A percentile compares a stretch with the other conserved stretches of the same genome.
Evolutionary conservation across 2,888 invertebrate genomes (phyloP).

Genomic region (Temnothorax rugatulus): DNA sequence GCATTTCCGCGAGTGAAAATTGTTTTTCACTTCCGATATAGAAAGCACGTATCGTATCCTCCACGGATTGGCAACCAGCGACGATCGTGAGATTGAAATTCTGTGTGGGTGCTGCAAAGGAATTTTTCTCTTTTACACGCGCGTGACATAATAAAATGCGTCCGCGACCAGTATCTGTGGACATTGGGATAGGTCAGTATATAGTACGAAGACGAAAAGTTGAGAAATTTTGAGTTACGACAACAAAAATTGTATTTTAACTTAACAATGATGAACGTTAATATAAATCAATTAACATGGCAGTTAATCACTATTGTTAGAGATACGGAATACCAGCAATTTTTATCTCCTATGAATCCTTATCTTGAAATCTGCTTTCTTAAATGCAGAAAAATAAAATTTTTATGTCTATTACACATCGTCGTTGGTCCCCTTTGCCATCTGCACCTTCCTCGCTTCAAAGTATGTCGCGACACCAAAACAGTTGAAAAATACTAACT

Average conservation of each 20-base stretch:
- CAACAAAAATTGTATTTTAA: background rate
- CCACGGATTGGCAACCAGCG: background rate
- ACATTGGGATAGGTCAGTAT: background rate
- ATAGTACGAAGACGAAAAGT: background rate
- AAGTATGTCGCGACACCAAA: background rate
- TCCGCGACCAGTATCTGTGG: background rate
- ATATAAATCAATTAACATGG: background rate
- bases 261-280: background rate
- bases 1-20: conserved; percentile 59
- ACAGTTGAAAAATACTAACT: conserved; percentile 19
- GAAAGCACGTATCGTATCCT: conserved; percentile 42
- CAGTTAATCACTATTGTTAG: background rate
- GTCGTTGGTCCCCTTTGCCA: background rate
- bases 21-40: conserved; percentile 23
- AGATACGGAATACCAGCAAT: background rate
- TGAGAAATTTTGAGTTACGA: background rate
- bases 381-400: background rate
- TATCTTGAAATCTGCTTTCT: background rate
- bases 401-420: background rate
- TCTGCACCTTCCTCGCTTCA: background rate
- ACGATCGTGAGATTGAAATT: conserved; percentile 58
- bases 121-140: conserved; percentile 52
- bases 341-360: background rate
- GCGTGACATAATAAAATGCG: background rate
- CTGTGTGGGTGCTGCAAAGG: conserved; percentile 33